phyloP scores from a whole-genome alignment of 2,113 vertebrate species.

The Pseudorhombus dupliciocellatus region DNA sequence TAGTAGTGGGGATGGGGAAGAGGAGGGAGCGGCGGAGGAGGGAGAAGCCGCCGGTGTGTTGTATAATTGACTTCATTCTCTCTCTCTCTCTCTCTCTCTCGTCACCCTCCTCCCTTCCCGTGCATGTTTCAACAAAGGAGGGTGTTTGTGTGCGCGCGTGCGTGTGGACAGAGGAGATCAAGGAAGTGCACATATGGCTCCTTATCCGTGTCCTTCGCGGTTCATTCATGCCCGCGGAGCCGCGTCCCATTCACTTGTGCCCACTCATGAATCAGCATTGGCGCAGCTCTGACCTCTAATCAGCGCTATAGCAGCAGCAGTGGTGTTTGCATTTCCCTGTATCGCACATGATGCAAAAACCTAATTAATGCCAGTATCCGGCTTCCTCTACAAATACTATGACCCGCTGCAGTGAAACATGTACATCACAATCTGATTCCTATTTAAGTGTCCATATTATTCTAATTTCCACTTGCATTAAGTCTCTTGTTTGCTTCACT shows the following conservation, averaged over 20 bases:
- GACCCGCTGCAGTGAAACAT: too few species aligned
- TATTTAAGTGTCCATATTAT: too few species aligned
- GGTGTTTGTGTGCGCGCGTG: constrained; percentile 11
- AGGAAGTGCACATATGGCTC: constrained; percentile 9
- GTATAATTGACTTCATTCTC: constrained; percentile 74
- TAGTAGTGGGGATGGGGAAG: constrained; percentile 46
- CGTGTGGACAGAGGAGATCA: constrained; percentile 9
- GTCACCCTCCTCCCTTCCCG: constrained; percentile 25
- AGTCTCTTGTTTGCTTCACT: too few species aligned
- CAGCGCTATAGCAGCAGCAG: too few species aligned
- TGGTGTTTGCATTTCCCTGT: too few species aligned
- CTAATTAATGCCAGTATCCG: too few species aligned
- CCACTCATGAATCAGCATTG: constrained; percentile 1
- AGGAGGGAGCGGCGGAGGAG: constrained; percentile 40
- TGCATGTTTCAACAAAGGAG: constrained; percentile 18
- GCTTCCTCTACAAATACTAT: too few species aligned
- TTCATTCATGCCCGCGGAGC: constrained; percentile 49
- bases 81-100: not conserved
- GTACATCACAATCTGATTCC: too few species aligned
- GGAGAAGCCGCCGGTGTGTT: constrained; percentile 31
- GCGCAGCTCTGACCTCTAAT: too few species aligned
- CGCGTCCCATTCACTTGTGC: not conserved
- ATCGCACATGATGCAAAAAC: too few species aligned
- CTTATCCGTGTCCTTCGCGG: not conserved
- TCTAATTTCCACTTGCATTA: too few species aligned